phyloP scores from a whole-genome alignment of 2,888 invertebrate species.

The Lasioglossum lativentre region DNA sequence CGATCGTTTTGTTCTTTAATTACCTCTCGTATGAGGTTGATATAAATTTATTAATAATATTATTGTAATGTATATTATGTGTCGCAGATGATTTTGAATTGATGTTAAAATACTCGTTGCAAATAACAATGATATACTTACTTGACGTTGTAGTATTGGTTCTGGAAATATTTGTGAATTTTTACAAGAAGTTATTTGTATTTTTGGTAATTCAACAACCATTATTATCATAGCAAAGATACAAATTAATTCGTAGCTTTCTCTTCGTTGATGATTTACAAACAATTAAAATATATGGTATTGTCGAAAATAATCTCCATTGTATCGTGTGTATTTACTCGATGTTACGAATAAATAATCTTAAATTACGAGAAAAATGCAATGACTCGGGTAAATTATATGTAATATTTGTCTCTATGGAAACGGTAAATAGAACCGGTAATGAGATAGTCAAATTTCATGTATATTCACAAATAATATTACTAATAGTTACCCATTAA shows the following conservation, averaged over 20 bases:
- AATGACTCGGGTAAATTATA: background rate
- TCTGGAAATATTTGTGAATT: background rate
- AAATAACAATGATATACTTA: background rate
- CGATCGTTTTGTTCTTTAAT: background rate
- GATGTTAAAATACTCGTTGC: background rate
- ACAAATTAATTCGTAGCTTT: background rate
- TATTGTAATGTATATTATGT: background rate
- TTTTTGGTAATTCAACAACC: background rate
- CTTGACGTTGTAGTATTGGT: background rate
- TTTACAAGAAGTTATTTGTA: background rate
- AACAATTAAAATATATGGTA: background rate
- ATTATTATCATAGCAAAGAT: background rate
- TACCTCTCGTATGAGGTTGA: background rate
- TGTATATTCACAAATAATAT: background rate
- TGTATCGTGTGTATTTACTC: background rate
- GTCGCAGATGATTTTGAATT: background rate
- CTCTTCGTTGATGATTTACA: background rate
- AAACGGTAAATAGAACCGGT: background rate
- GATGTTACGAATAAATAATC: background rate
- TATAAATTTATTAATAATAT: background rate
- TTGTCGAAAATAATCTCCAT: background rate
- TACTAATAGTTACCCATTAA: background rate
- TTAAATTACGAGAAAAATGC: background rate
- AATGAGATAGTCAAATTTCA: background rate
- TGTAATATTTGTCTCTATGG: background rate